Evolutionary conservation across 2,888 invertebrate genomes (phyloP), one percentile per base, ranked within the genome.

Genomic region (Timema cristinae): DNA sequence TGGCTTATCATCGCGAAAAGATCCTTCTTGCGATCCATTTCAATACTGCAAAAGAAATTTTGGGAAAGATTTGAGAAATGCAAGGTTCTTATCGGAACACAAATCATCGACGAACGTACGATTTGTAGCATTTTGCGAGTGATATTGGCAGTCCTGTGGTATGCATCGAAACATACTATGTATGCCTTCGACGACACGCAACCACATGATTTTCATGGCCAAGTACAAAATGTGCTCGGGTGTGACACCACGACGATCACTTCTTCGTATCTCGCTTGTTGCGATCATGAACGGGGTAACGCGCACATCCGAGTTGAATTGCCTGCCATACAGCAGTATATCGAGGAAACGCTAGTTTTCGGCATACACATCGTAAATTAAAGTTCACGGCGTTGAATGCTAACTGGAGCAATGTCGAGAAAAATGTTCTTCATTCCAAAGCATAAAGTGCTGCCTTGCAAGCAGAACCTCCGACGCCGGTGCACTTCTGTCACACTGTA

Each of bases 311-410:
- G 73, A 75, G 66, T 76, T 67, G 75, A 81, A 52, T 11, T 52
- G 52, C 52, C 52, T 52, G 52, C 52, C 52, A 52, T 52, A 52
- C 82, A 82, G 49, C 72, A 77, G 77, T 83, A 83, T 76, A 82
- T 82, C 32, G 73, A 6, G 81, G 82, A 77, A 83, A 82, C 6
- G 82, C 81, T 16, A 82, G 69, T 71, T 82, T 79, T 82, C 82
- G 11, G 81, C 81, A 77, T 81, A 79, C 73, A 76, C 76, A 74
- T 82, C 82, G 66, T 48, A 13, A 52, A 82, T 75, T 70, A 80
- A 77, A 76, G 77, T 79, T 0, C 76, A 75, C 54, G 80, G 79
- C 6, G 63, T 76, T n/a, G 75, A 74, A 73, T 61, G 74, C 59
- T 80, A 75, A 10, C 75, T 75, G 0, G 76, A 76, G 50, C 75